Evolutionary conservation across 2,797 vertebrate genomes (phyloP).

Genomic region (Trematomus bernacchii): DNA sequence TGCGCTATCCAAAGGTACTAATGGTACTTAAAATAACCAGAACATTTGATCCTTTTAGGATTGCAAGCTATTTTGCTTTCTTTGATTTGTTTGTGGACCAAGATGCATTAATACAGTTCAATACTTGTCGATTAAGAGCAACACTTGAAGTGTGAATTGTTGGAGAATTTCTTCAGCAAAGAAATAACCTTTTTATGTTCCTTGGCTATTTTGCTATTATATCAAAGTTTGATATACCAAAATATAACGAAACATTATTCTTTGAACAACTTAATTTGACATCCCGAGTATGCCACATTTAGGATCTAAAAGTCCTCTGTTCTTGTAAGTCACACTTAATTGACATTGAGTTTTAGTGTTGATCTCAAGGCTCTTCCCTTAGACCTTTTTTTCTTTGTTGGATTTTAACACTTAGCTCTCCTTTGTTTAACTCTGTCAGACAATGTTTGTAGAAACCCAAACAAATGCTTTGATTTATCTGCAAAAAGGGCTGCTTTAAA

Average conservation of each 20-base stretch:
- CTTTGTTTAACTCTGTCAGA: constrained; percentile 34
- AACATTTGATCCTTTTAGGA: constrained; percentile 35
- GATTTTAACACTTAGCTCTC: constrained; percentile 18
- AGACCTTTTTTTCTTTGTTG: constrained; percentile 26
- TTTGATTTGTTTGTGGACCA: constrained; percentile 34
- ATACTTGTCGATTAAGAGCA: constrained; percentile 3
- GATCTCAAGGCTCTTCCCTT: constrained; percentile 19
- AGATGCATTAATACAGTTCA: constrained; percentile 25
- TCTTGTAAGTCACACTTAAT: constrained; percentile 29
- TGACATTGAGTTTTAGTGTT: constrained; percentile 13
- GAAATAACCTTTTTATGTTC: constrained; percentile 13
- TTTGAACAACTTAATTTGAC: background rate
- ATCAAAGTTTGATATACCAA: background rate
- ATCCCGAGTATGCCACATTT: constrained; percentile 16
- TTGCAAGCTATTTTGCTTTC: constrained; percentile 39
- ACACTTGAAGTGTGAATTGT: constrained; percentile 2
- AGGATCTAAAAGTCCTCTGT: constrained; percentile 17
- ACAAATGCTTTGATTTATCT: constrained; percentile 44
- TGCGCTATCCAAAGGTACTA: constrained; percentile 56
- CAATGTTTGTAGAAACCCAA: constrained; percentile 43
- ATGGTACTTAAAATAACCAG: constrained; percentile 62
- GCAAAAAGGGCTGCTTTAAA: constrained; percentile 36
- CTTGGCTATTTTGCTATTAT: background rate
- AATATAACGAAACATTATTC: background rate
- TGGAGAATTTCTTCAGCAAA: background rate